These are phyloP conservation scores for Sebastes oblongus DNA, from an alignment of 2,797 vertebrate species.

Conservation along the genomic window DNA sequence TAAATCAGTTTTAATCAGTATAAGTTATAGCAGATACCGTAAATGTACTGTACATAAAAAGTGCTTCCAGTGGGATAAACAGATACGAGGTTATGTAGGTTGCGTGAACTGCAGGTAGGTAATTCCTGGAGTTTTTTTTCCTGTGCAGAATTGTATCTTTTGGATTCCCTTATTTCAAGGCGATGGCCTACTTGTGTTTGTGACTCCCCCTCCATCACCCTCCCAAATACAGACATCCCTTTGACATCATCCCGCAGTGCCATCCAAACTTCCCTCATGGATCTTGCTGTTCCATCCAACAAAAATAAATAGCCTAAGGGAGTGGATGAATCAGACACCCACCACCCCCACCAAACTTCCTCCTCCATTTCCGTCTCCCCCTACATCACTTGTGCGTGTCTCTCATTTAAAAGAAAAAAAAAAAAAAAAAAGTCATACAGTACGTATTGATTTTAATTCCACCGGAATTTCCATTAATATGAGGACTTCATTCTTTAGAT, in stretches of 20 bases:
- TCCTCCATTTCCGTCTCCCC: neutral
- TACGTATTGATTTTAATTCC: neutral
- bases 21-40: neutral
- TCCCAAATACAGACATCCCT: conserved; percentile 30
- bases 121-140: conserved; percentile 9
- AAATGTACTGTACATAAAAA: neutral
- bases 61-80: neutral
- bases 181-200: conserved; percentile 37
- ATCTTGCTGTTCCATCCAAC: conserved; percentile 50
- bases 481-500: no score
- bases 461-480: neutral
- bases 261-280: conserved; percentile 37
- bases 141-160: neutral
- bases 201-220: conserved; percentile 36
- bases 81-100: neutral
- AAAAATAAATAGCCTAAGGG: conserved; percentile 67
- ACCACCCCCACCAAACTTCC: neutral
- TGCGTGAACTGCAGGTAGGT: conserved; percentile 2
- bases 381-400: neutral
- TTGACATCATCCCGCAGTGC: conserved; percentile 47
- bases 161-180: conserved; percentile 20
- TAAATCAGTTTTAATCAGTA: neutral
- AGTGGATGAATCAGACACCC: conserved; percentile 67
- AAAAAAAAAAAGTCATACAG: neutral
- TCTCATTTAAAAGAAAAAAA: neutral